Evolutionary conservation across 2,797 vertebrate genomes (phyloP).

Genomic region (Aulostomus chinensis): DNA sequence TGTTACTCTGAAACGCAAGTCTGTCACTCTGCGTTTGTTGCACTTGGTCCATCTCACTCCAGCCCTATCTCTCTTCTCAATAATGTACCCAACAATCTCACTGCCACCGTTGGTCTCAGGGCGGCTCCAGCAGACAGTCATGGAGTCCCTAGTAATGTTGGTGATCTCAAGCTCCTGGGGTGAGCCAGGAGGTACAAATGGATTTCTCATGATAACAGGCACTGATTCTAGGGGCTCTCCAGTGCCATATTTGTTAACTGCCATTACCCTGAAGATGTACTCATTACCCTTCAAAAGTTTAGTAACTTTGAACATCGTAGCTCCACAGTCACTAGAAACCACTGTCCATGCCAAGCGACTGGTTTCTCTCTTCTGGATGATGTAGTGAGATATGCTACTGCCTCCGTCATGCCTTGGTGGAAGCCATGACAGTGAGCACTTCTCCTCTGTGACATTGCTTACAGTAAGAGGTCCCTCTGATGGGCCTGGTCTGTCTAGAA

Average conservation of each 20-base stretch:
- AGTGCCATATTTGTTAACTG: conserved; percentile 94
- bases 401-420: conserved; percentile 95
- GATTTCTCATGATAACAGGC: conserved; percentile 95
- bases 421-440: conserved; percentile 93
- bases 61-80: conserved; percentile 96
- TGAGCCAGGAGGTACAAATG: conserved; percentile 90
- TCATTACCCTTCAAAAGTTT: conserved; percentile 98
- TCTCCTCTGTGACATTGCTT: conserved; percentile 94
- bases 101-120: conserved; percentile 93
- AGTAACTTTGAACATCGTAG: conserved; percentile 95
- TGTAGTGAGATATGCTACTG: conserved; percentile 92
- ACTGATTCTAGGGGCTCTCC: conserved; percentile 94
- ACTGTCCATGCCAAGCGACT: conserved; percentile 97
- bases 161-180: conserved; percentile 91
- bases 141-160: conserved; percentile 95
- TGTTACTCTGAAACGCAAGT: conserved; percentile 94
- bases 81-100: conserved; percentile 91
- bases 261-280: conserved; percentile 97
- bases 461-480: conserved; percentile 92
- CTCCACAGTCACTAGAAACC: conserved; percentile 90
- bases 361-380: conserved; percentile 98
- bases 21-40: conserved; percentile 95
- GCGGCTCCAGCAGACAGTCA: conserved; percentile 96
- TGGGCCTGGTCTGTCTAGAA: conserved; percentile 95
- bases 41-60: conserved; percentile 98